These are phyloP conservation scores for Pandion haliaetus DNA, from an alignment of 2,113 vertebrate species.

Conservation along the genomic window DNA sequence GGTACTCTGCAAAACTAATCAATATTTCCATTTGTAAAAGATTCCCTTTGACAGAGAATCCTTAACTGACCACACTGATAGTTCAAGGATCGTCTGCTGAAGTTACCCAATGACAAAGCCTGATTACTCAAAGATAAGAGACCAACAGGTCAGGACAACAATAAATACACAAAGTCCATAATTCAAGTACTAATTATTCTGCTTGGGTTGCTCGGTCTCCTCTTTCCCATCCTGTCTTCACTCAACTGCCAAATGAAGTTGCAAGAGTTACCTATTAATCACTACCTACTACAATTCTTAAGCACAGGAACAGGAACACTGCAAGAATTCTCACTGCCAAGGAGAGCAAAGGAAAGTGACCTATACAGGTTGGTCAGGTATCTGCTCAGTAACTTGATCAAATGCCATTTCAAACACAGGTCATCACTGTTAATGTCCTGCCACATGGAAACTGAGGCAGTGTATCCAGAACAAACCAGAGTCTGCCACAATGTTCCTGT, in stretches of 20 bases:
- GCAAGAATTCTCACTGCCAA: neutral
- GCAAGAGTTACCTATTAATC: neutral
- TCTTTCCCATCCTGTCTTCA: neutral
- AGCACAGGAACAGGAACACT: neutral
- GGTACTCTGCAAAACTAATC: neutral
- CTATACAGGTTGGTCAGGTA: neutral
- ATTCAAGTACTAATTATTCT: neutral
- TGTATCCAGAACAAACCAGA: neutral
- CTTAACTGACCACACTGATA: neutral
- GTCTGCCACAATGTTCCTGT: neutral
- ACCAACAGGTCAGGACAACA: neutral
- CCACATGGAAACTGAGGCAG: neutral
- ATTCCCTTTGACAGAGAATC: neutral
- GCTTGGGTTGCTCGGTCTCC: neutral
- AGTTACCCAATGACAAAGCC: neutral
- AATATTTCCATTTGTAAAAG: neutral
- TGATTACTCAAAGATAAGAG: neutral
- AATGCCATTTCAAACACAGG: slow-evolving; percentile 8
- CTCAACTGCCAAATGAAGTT: neutral
- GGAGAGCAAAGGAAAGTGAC: neutral
- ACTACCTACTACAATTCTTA: neutral
- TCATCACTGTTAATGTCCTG: neutral
- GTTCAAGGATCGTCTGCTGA: neutral
- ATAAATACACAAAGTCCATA: neutral
- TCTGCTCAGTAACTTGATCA: neutral